phyloP scores from a whole-genome alignment of 1,140 invertebrate species.

The Saccostrea cuccullata region DNA sequence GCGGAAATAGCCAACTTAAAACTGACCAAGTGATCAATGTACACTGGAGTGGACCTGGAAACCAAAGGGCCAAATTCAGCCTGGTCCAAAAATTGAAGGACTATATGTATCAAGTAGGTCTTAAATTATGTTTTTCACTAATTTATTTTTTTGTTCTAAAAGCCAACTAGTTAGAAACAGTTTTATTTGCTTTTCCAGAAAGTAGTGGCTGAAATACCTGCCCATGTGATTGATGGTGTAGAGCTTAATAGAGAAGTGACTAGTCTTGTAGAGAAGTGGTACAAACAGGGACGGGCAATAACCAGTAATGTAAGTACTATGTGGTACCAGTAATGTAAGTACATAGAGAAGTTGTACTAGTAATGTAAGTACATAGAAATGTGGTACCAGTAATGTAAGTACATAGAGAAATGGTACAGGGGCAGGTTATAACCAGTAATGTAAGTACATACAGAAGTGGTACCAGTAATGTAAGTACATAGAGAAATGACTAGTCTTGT shows the following conservation, averaged over 20 bases:
- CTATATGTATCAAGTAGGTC: constrained; percentile 1
- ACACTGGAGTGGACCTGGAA: constrained; percentile 13
- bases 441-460: background rate
- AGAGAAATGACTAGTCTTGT: too few relatives aligned
- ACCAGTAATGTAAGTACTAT: background rate
- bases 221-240: background rate
- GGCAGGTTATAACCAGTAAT: background rate
- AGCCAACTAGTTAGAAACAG: background rate
- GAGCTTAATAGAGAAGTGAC: background rate
- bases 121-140: background rate
- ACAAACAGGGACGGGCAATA: background rate
- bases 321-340: background rate
- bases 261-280: background rate
- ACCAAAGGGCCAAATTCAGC: constrained; percentile 25
- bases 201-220: background rate
- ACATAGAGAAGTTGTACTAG: background rate
- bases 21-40: background rate
- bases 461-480: too few relatives aligned
- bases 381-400: too few relatives aligned
- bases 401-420: background rate
- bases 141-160: background rate
- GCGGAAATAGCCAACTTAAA: background rate
- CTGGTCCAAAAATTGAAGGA: constrained; percentile 7
- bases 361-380: background rate
- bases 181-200: background rate